These are phyloP conservation scores for Thalassophryne amazonica DNA, from an alignment of 2,797 vertebrate species.

Conservation along the genomic window DNA sequence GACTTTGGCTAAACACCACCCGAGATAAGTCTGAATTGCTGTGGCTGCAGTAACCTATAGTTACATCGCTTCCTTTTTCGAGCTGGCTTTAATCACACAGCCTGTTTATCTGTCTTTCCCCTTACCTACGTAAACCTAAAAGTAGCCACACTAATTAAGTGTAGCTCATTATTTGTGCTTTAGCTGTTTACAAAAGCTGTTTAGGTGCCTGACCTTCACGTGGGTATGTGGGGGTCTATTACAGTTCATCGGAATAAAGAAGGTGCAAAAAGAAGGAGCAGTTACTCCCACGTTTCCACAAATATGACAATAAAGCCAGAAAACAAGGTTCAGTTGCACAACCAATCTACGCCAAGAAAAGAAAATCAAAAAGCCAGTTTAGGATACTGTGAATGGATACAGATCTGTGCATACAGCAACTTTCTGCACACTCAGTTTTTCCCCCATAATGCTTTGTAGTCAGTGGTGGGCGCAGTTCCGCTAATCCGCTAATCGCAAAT, in stretches of 20 bases:
- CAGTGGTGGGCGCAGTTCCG: no score
- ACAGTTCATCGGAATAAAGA: slow-evolving; percentile 46
- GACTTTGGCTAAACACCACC: slow-evolving; percentile 22
- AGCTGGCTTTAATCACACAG: slow-evolving; percentile 51
- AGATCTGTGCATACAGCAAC: no score
- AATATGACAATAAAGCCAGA: background rate
- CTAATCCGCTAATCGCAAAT: no score
- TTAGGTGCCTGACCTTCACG: slow-evolving; percentile 27
- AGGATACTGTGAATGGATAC: slow-evolving; percentile 1
- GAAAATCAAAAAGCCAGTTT: no score
- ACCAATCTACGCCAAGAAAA: background rate
- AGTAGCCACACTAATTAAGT: slow-evolving; percentile 54
- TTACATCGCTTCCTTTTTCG: background rate
- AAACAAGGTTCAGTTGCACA: slow-evolving; percentile 8
- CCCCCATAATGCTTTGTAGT: no score
- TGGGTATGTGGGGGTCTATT: slow-evolving; percentile 15
- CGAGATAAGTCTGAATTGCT: slow-evolving; percentile 37
- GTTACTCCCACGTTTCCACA: background rate
- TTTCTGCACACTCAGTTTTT: no score
- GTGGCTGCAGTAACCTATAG: slow-evolving; percentile 48
- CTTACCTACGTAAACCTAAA: slow-evolving; percentile 1
- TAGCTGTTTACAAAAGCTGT: slow-evolving; percentile 40
- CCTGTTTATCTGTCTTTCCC: slow-evolving; percentile 42
- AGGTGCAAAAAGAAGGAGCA: background rate
- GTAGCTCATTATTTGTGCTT: slow-evolving; percentile 54